These are phyloP conservation scores for Selene dorsalis DNA, from an alignment of 2,797 vertebrate species.

Conservation along the genomic window DNA sequence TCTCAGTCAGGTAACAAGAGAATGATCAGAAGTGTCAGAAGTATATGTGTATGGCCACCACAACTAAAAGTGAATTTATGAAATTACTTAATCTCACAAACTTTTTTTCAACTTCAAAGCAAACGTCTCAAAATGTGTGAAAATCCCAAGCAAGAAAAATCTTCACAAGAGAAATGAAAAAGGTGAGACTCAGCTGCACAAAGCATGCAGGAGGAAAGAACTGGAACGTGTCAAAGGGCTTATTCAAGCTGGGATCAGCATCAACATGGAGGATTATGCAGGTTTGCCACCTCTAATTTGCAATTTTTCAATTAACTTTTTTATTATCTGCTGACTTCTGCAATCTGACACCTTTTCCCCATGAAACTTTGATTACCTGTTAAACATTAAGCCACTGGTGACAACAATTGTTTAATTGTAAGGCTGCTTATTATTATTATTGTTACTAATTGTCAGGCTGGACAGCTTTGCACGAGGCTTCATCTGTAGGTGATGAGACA, in stretches of 20 bases:
- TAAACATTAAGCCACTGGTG: not conserved
- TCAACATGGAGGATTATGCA: slow-evolving; percentile 87
- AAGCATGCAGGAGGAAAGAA: slow-evolving; percentile 83
- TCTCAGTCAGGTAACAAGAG: slow-evolving; percentile 49
- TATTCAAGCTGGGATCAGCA: slow-evolving; percentile 83
- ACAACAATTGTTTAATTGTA: slow-evolving; percentile 31
- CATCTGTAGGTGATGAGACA: slow-evolving; percentile 72
- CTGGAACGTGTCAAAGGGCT: slow-evolving; percentile 80
- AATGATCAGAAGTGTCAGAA: too few species aligned
- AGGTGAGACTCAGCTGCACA: slow-evolving; percentile 86
- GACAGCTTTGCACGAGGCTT: slow-evolving; percentile 89
- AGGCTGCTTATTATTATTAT: too few species aligned
- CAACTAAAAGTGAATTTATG: not conserved
- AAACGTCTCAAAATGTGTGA: slow-evolving; percentile 15
- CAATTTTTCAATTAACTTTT: not conserved
- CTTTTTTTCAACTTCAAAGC: slow-evolving; percentile 12
- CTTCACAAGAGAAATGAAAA: slow-evolving; percentile 73
- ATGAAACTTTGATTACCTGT: not conserved
- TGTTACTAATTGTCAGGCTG: slow-evolving; percentile 89
- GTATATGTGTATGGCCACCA: not conserved
- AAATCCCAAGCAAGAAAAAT: not conserved
- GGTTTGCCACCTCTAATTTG: slow-evolving; percentile 76
- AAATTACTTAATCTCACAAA: not conserved
- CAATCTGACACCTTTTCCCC: not conserved
- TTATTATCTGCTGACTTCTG: not conserved